phyloP scores from a whole-genome alignment of 2,888 invertebrate species.

The Tubulanus polymorphus region DNA sequence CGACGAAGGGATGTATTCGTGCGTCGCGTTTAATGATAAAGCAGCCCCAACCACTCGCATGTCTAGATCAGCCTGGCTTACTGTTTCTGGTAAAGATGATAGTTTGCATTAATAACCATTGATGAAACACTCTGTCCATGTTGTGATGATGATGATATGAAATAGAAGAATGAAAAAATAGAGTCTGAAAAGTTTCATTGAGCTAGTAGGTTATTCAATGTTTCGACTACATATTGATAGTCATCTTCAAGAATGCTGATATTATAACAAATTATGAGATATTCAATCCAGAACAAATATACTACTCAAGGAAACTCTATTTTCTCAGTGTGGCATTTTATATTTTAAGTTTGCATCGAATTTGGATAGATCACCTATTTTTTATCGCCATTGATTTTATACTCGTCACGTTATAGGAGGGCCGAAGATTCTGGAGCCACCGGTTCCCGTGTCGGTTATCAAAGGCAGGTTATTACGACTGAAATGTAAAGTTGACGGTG shows the following conservation, averaged over 20 bases:
- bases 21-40: conserved; percentile 36
- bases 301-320: too few species aligned
- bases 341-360: too few species aligned
- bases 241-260: too few species aligned
- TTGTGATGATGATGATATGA: not conserved
- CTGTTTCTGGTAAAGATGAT: conserved; percentile 32
- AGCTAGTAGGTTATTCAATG: too few species aligned
- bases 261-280: too few species aligned
- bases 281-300: too few species aligned
- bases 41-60: conserved; percentile 32
- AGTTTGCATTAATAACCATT: too few species aligned
- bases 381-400: not conserved
- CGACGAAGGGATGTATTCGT: conserved; percentile 42
- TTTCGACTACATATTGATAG: too few species aligned
- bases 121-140: too few species aligned
- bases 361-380: too few species aligned
- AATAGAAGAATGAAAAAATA: not conserved
- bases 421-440: conserved; percentile 36
- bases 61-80: conserved; percentile 28
- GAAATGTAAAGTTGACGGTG: conserved; percentile 34
- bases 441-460: conserved; percentile 26
- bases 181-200: too few species aligned
- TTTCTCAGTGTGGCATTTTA: too few species aligned
- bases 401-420: conserved; percentile 27
- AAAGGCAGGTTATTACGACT: conserved; percentile 34